phyloP scores from a whole-genome alignment of 1,140 invertebrate genomes.

The Aphelinus atriplicis region DNA sequence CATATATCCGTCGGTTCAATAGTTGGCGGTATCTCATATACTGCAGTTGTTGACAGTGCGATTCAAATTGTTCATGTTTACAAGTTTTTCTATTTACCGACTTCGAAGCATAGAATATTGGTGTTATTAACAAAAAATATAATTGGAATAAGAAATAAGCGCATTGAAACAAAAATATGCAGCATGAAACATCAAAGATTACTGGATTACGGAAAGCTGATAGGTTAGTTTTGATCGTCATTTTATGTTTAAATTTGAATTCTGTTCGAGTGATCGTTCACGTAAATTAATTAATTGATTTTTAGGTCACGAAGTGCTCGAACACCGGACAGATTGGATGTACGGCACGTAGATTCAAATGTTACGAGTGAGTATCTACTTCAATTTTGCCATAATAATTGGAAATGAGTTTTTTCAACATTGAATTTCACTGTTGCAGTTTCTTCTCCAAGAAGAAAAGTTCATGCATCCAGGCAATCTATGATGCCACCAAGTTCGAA shows the following conservation, averaged over 20 bases:
- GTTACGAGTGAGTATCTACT: conserved; percentile 9
- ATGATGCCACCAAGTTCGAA: conserved; percentile 3
- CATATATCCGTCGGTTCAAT: too few relatives aligned
- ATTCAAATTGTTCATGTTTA: too few relatives aligned
- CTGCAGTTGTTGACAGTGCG: too few relatives aligned
- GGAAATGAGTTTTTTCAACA: neutral
- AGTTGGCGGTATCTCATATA: too few relatives aligned
- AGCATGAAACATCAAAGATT: conserved; percentile 27
- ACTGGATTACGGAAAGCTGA: conserved; percentile 5
- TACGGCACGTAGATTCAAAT: conserved; percentile 15
- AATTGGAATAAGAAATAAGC: too few relatives aligned
- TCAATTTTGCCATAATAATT: conserved; percentile 1
- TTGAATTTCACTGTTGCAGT: neutral
- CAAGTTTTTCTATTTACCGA: too few relatives aligned
- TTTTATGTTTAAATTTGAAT: neutral
- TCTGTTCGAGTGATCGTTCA: neutral
- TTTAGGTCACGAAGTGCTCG: conserved; percentile 24
- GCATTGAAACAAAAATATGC: neutral
- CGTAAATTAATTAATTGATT: neutral
- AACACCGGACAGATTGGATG: conserved; percentile 27
- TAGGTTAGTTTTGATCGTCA: conserved; percentile 10
- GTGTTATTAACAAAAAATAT: too few relatives aligned
- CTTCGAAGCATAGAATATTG: too few relatives aligned
- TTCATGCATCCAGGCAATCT: conserved; percentile 19
- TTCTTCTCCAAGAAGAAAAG: conserved; percentile 29